Conservation (phyloP, 2,888 invertebrate genomes). For the Phengaris alcon region DNA sequence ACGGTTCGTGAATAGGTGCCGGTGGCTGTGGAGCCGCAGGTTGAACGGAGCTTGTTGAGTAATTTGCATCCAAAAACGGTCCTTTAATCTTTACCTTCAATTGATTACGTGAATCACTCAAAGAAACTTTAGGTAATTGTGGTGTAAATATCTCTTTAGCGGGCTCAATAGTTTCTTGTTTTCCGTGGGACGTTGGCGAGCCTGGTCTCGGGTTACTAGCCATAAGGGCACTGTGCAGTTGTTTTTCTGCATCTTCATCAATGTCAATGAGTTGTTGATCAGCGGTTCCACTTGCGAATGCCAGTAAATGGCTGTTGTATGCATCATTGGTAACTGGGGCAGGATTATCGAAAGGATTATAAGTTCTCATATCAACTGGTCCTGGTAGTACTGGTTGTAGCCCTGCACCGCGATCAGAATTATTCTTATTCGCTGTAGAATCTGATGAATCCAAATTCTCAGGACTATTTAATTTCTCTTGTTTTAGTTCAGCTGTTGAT, state of each 20-base stretch:
- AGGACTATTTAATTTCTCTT: conserved; percentile 52
- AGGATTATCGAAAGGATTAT: conserved; percentile 82
- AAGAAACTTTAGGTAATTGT: conserved; percentile 82
- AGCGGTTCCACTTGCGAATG: conserved; percentile 83
- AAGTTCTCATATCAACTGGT: conserved; percentile 94
- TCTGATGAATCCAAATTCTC: conserved; percentile 47
- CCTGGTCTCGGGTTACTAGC: conserved; percentile 73
- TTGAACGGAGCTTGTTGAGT: conserved; percentile 81
- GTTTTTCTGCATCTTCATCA: conserved; percentile 89
- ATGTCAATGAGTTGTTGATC: conserved; percentile 86
- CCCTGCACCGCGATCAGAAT: conserved; percentile 48
- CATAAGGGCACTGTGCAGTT: conserved; percentile 83
- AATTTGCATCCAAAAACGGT: conserved; percentile 87
- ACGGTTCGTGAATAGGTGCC: conserved; percentile 57
- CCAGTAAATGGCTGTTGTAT: conserved; percentile 81
- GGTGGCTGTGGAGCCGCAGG: conserved; percentile 79
- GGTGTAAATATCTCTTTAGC: conserved; percentile 52
- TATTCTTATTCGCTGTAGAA: conserved; percentile 47
- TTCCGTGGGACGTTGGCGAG: conserved; percentile 45
- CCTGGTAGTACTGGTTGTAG: conserved; percentile 88
- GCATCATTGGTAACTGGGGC: conserved; percentile 79
- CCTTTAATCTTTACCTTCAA: conserved; percentile 95
- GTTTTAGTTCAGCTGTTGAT: conserved; percentile 45
- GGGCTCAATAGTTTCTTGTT: conserved; percentile 46
- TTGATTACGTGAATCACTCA: conserved; percentile 90